Evolutionary conservation across 2,113 vertebrate species (phyloP).

Genomic region (Eidolon helvum): DNA sequence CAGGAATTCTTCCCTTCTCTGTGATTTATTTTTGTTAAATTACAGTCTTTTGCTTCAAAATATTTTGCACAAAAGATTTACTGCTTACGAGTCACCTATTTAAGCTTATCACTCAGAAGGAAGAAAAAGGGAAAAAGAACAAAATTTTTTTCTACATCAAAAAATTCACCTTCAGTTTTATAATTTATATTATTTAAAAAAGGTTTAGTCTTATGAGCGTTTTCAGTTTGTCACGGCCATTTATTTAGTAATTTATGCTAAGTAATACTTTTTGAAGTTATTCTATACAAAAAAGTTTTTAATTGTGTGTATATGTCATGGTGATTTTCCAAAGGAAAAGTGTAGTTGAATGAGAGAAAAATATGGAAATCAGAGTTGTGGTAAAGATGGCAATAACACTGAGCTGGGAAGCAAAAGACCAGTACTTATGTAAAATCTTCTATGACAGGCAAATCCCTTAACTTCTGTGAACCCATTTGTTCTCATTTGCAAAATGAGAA

Average conservation of each 20-base stretch:
- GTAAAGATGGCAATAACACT: not conserved
- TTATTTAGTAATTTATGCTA: not conserved
- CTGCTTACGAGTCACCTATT: not conserved
- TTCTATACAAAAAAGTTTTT: not conserved
- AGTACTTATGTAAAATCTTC: not conserved
- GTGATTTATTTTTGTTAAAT: constrained; percentile 8
- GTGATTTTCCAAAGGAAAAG: constrained; percentile 26
- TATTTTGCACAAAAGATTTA: not conserved
- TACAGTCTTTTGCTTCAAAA: not conserved
- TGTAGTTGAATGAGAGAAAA: not conserved
- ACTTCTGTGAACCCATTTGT: not conserved
- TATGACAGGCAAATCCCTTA: not conserved
- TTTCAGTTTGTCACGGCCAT: not conserved
- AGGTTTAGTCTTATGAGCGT: not conserved
- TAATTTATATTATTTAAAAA: constrained; percentile 37
- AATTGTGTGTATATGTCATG: not conserved
- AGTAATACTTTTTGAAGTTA: not conserved
- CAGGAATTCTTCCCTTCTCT: constrained; percentile 22
- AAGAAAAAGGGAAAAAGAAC: not conserved
- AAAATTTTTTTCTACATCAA: not conserved
- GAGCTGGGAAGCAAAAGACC: not conserved
- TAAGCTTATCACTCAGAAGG: constrained; percentile 3
- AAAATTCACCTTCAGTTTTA: too few relatives aligned
- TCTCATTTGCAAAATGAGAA: not conserved
- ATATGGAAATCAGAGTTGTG: not conserved